Base-by-base conservation (phyloP, 2,888 invertebrate species). In the Spisula subtruncata region DNA sequence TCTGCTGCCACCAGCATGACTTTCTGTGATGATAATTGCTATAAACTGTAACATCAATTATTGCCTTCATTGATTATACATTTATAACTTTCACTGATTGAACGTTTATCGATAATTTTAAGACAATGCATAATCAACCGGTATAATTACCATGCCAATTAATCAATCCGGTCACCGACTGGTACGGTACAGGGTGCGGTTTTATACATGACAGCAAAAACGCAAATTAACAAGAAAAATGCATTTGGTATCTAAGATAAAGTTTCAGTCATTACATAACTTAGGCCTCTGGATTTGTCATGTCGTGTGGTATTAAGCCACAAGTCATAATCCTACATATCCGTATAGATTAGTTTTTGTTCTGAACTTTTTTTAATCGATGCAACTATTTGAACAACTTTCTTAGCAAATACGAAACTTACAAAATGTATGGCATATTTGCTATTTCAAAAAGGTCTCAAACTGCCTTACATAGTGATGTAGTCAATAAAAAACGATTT, bases 101-200 rank as follows among this genome's bases (percentile, higher is more conserved):
- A 66, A 66, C 60, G 25, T 75, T 32, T 32, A 75, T 14, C 75
- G 35, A 75, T 75, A 14, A 75, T 75, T 75, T 75, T 35, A 75
- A 75, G 75, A 32, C 75, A 71, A 25, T 29, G 8, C 8, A 5
- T 75, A 18, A 32, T 32, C 75, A 35, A 75, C 60, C 60, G 8
- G 75, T 32, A 75, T 41, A 32, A 32, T 75, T 32, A 16, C 5
- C 1, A 8, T 32, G 16, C 5, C 75, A 75, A 75, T 75, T 32
- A 75, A 75, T 75, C 75, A 75, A 75, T 75, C 75, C 32, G 75
- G n/a, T 16, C 75, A 18, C 0, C 2, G 35, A 75, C 32, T 35
- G 75, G 75, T 75, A 75, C 75, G 75, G 75, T n/a, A 75, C 32
- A 32, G 75, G 75, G 29, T 35, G 32, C 16, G 75, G 32, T 75